Evolutionary conservation across 2,888 invertebrate species (phyloP), one percentile per base, ranked within the genome.

Genomic region (Arrhopalites spinosus): DNA sequence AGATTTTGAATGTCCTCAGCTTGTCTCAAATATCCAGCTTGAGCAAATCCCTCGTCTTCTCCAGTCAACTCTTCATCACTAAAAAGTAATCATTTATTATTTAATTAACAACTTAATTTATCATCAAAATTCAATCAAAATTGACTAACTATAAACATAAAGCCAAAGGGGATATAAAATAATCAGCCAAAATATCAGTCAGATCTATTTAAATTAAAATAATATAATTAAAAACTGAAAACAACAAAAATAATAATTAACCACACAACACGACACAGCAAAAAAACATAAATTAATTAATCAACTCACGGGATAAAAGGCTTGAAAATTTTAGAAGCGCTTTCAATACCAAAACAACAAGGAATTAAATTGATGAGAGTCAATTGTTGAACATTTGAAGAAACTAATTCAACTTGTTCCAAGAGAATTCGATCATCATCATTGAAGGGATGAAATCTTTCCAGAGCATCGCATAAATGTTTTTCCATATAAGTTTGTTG

Each of bases 381-480:
- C 11, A 83, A 61, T n/a, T 77, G 50, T n/a, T 77, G 76, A 3
- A 80, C 78, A 45, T 79, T 77, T 0, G 73, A 13, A 13, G 76
- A 78, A 0, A 78, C 79, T 17, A 80, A n/a, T 11, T 80, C 74
- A 30, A 82, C 63, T 13, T 78, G 68, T 67, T 78, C 75, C 8
- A 78, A 73, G 13, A 83, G 45, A 8, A 76, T 66, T 1, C 75
- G 69, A 13, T 78, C 23, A 8, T 79, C 75, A 30, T 78, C 78
- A 59, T 81, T 79, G 0, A 78, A 76, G 0, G 82, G 83, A 75
- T 83, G 81, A 43, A 82, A 83, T 1, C 36, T 68, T 69, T 83
- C 82, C 11, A 83, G 78, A 0, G 76, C 74, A 13, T 80, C 79
- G 75, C 78, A 78, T 0, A 79, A 59, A 30, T 78, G 76, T 29